Evolutionary conservation across 2,888 invertebrate species (phyloP).

Genomic region (Pseudococcus jackbeardsleyi): DNA sequence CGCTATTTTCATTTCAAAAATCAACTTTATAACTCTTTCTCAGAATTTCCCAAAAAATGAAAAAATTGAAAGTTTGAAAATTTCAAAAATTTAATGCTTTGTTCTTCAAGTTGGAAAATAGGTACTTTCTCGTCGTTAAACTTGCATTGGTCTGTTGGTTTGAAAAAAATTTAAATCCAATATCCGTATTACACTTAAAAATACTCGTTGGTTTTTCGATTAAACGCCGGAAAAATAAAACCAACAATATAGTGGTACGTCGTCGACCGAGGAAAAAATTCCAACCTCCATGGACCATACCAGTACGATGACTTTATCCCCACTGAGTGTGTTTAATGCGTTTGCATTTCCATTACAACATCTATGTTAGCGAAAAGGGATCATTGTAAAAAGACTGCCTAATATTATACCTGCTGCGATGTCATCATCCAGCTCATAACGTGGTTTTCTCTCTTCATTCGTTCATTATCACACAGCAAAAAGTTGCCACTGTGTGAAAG

Average conservation of each 20-base stretch:
- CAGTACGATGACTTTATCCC: not conserved
- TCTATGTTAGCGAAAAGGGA: not conserved
- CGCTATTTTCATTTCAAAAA: too few relatives aligned
- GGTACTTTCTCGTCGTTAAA: too few relatives aligned
- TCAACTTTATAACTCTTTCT: too few relatives aligned
- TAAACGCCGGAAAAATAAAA: too few relatives aligned
- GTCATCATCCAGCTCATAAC: conserved; percentile 21
- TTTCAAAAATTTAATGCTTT: too few relatives aligned
- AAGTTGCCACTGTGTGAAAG: not conserved
- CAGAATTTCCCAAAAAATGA: too few relatives aligned
- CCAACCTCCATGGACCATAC: not conserved
- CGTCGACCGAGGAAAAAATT: not conserved
- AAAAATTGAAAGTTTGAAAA: too few relatives aligned
- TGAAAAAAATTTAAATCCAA: not conserved
- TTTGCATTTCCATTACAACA: conserved; percentile 28
- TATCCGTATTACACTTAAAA: not conserved
- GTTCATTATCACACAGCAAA: conserved; percentile 49
- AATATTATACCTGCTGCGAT: conserved; percentile 32
- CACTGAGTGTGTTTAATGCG: conserved; percentile 5
- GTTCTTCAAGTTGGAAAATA: too few relatives aligned
- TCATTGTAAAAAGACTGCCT: conserved; percentile 11
- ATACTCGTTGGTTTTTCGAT: not conserved
- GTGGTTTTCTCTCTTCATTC: conserved; percentile 34
- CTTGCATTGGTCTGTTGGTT: too few relatives aligned
- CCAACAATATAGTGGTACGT: too few relatives aligned